Base-by-base conservation (phyloP, 64 coral and sea anemone species). In the Dendrophyllia cribrosa region DNA sequence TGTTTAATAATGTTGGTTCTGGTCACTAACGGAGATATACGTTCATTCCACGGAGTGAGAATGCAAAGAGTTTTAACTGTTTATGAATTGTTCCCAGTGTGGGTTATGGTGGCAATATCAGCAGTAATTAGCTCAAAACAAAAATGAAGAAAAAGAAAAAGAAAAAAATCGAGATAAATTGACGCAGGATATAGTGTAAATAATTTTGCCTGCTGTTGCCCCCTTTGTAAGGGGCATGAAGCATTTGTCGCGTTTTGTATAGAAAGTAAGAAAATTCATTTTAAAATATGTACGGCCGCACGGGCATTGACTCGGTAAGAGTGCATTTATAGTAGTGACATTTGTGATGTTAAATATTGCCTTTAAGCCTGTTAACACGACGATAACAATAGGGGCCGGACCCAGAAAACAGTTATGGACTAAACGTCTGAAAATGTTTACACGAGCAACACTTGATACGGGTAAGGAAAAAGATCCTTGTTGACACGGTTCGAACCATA, bases 221-320 rank as follows among this genome's bases (percentile, higher is more conserved):
- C 51, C 51, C 12, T 58, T 53, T 55, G 6, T 77, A 50, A 14
- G 51, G 51, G 51, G 50, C 51, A 20, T 44, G 55, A 58, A 60
- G 77, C 77, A 61, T 79, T 79, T 79, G 21, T 23, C 11, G 14
- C 23, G 55, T 79, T 79, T 79, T 79, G 15, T 79, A 79, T 14
- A 43, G 51, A 79, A 78, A 79, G 4, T 15, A 14, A 24, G 13
- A 79, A 79, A 43, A 53, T 15, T 16, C 22, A 79, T 4, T 21
- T 13, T n/a, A 26, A 6, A n/a, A 34, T 34, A 34, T 34, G 34
- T 56, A 9, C 53, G 53, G 53, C 7, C 53, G 53, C 53, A 12
- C 12, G 7, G 53, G 12, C 53, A 9, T 56, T 56, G 53, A 0
- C 2, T 34, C 34, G 34, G 34, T 56, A 56, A 6, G 0, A 56